Evolutionary conservation across 2,113 vertebrate genomes (phyloP).

Genomic region (Sitta europaea): DNA sequence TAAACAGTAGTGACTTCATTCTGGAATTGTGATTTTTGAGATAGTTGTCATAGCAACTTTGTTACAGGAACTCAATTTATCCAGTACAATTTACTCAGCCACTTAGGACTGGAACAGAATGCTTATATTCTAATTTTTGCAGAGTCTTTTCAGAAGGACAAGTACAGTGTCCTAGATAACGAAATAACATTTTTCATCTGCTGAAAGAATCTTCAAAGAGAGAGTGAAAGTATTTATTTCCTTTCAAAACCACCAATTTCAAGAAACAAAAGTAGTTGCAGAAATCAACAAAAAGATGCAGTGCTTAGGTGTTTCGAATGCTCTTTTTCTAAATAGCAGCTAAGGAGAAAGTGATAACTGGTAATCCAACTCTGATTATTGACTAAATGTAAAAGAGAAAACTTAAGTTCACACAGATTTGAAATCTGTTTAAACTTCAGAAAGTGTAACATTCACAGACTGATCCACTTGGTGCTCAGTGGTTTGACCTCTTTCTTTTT

Average conservation of each 20-base stretch:
- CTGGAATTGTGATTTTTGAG: background rate
- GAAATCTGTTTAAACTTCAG: background rate
- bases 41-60: background rate
- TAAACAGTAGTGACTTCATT: background rate
- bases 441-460: background rate
- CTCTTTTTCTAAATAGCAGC: background rate
- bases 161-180: background rate
- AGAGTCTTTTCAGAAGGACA: background rate
- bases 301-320: background rate
- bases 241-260: background rate
- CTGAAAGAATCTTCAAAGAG: background rate
- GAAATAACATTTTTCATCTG: background rate
- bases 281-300: background rate
- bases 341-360: background rate
- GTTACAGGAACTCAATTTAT: background rate
- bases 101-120: background rate
- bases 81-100: background rate
- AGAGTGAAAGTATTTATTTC: background rate
- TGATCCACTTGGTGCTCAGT: background rate
- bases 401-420: background rate
- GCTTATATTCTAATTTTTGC: background rate
- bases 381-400: background rate
- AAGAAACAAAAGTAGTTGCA: background rate
- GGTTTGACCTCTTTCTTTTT: background rate
- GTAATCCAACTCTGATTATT: background rate